Base-by-base conservation (phyloP, 2,888 invertebrate genomes). In the Pandemis cinnamomeana region DNA sequence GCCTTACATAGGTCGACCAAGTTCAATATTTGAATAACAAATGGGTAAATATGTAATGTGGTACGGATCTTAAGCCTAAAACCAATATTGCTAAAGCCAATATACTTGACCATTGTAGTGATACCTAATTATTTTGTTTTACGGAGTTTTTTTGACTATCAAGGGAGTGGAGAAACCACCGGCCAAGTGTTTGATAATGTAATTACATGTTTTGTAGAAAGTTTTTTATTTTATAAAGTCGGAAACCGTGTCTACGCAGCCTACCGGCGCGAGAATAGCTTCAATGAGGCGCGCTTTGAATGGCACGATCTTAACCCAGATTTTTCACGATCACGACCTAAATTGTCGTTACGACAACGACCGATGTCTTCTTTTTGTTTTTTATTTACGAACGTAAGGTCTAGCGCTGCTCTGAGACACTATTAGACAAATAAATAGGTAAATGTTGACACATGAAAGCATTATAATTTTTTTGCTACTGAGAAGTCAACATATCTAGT, bases 1-100 rank as follows among this genome's bases (percentile, higher is more conserved):
- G 80, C 79, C 80, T 81, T 83, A 84, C 82, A 82, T 81, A 82
- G 79, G 80, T 81, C 80, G 76, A 83, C 83, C 67, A 81, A 79
- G 80, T 79, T 80, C 76, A 89, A 91, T 90, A 88, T 91, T 91
- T 87, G 83, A 77, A 79, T 80, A 85, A 83, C 87, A 89, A 90
- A 91, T 91, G 88, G 87, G 86, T 86, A 89, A 88, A 89, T 83
- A 73, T 73, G 73, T 73, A 86, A 81, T 80, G 82, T 81, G 80
- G 79, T 81, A 81, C 80, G 78, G 79, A 75, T 71, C 79, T 83
- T 83, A 82, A 80, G 80, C 80, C 81, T 80, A 84, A 83, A 82
- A 82, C 83, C 78, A 89, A 88, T 81, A 89, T 85, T 86, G 81
- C 83, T 84, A 84, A 84, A 85, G 84, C 79, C 81, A 83, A 83